Base-by-base conservation (phyloP, 2,888 invertebrate species). In the Vannuccia rotundouncinata region DNA sequence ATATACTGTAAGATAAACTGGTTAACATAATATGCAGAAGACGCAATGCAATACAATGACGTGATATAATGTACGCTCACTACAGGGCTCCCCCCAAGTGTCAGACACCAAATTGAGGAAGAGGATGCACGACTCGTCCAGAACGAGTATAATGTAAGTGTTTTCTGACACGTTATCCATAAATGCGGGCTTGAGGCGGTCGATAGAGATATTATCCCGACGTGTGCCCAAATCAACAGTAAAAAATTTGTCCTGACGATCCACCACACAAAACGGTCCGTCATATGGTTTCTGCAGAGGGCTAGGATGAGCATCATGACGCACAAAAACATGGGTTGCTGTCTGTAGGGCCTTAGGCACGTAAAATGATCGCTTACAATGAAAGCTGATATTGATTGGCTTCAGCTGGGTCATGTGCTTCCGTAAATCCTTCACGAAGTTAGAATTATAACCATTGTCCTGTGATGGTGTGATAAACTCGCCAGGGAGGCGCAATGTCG, bases 151-250 rank as follows among this genome's bases (percentile, higher is more conserved):
- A 45, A 17, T 45, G 45, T 45, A 45, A 45, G 45, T 10, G 45
- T 45, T 45, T 10, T 45, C 45, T 45, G 45, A 45, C 45, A 45
- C 29, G 80, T 87, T 85, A 66, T 75, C 75, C 22, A 75, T 22
- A 29, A 30, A 29, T 30, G 75, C 28, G 30, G 75, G 75, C 75
- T 75, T 75, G 28, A 75, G 75, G 29, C 75, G 1, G 75, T 75
- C 75, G 29, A 75, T 30, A 29, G 75, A 29, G 29, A 75, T 30
- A 30, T 75, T 29, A 28, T 75, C 75, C 75, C 27, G 75, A 1
- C 75, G 75, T 30, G 75, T 75, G 75, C 75, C 75, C 2, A 75
- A 22, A 30, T 75, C 75, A 30, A 75, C 29, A 1, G 1, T 29
- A 13, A 75, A 75, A 1, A 30, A 29, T 13, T 75, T 75, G 25